A percentile compares a stretch with the other conserved stretches of the same genome.
These are phyloP conservation scores for Tychaedon coryphoeus DNA, from an alignment of 2,113 vertebrate genomes.

Conservation along the genomic window DNA sequence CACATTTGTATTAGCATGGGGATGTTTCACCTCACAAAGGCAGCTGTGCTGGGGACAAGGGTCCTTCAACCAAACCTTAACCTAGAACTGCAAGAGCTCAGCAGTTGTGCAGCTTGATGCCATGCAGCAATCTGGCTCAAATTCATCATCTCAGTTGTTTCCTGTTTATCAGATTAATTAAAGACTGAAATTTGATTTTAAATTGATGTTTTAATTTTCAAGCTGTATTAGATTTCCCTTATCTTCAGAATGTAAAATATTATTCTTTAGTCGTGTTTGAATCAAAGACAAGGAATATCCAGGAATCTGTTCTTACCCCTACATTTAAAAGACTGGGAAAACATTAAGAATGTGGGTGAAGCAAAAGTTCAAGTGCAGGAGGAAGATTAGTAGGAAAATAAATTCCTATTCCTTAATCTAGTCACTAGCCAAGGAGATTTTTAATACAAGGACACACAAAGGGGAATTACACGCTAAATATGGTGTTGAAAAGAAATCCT, in stretches of 20 bases:
- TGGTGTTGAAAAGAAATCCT: background rate
- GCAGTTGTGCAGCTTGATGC: background rate
- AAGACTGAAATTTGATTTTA: background rate
- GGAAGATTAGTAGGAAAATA: background rate
- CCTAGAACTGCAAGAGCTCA: background rate
- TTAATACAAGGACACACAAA: background rate
- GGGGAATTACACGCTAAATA: background rate
- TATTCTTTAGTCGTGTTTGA: background rate
- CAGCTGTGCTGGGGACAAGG: accelerated
- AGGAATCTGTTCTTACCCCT: background rate
- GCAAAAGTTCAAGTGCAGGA: background rate
- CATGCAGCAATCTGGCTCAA: background rate
- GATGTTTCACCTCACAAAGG: background rate
- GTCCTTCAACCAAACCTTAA: too few relatives aligned
- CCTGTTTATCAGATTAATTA: background rate
- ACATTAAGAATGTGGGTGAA: background rate
- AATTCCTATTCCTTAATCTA: background rate
- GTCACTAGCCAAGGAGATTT: background rate
- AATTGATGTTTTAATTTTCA: background rate
- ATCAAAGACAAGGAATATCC: background rate
- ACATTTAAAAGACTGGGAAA: background rate
- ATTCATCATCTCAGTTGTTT: background rate
- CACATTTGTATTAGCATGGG: accelerated
- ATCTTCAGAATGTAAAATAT: background rate
- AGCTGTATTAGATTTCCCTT: background rate